Percentiles rank a stretch among this genome's conserved stretches.
These are phyloP conservation scores for Alviniconcha marisindica DNA, from an alignment of 1,140 invertebrate genomes.

Conservation along the genomic window DNA sequence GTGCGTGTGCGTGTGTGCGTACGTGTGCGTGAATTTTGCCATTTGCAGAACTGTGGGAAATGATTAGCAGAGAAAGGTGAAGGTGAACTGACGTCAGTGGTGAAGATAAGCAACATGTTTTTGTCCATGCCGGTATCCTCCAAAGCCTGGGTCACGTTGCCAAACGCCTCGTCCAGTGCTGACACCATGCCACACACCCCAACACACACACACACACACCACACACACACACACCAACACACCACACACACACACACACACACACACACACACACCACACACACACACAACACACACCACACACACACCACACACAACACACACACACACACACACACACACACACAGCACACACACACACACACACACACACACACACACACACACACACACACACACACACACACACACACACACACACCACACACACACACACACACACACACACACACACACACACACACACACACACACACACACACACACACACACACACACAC, in stretches of 20 bases:
- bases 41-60: too few relatives aligned
- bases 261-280: neutral
- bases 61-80: too few relatives aligned
- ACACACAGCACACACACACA: neutral
- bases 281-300: neutral
- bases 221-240: constrained; percentile 4
- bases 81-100: constrained; percentile 1
- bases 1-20: too few relatives aligned
- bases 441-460: neutral
- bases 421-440: neutral
- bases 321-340: too few relatives aligned
- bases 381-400: constrained; percentile 1
- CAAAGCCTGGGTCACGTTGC: neutral
- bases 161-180: constrained; percentile 10
- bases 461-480: neutral
- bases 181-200: constrained; percentile 1
- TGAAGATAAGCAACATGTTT: constrained; percentile 17
- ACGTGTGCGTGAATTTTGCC: too few relatives aligned
- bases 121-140: neutral
- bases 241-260: constrained; percentile 9
- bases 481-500: neutral
- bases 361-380: constrained; percentile 7
- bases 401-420: neutral
- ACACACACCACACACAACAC: too few relatives aligned
- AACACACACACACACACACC: constrained; percentile 27